Evolutionary conservation across 1,140 invertebrate species (phyloP), one percentile per base, ranked within the genome.

Genomic region (Steinernema feltiae): DNA sequence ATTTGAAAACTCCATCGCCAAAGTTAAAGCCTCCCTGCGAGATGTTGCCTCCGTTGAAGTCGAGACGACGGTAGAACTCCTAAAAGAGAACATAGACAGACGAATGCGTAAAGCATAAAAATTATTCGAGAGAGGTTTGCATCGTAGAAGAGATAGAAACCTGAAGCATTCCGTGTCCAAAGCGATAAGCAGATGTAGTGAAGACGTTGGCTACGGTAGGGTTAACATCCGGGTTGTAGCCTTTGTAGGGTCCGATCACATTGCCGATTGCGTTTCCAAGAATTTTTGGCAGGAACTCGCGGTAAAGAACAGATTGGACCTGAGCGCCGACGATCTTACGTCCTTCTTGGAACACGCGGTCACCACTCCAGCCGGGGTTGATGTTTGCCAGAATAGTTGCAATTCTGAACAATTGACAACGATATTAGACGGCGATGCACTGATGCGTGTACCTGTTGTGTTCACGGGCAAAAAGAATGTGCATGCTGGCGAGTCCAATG

Each of bases 191-290:
- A 41, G 91, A 90, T 1, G 90, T 88, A 0, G 90, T 88, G 84
- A 91, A 91, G 30, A 88, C 90, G 84, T 91, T 91, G n/a, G 88
- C 89, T 29, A 90, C 88, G 24, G 87, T 89, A 18, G 90, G 87
- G 83, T 91, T 30, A 7, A 79, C 76, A n/a, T 87, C 78, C 3
- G 84, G 79, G 80, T 91, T 88, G 81, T 91, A 92, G 2, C 88
- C 84, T 24, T 86, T 84, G 76, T 90, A 90, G 71, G 87, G 86
- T 0, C 89, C 89, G 18, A 80, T 77, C 30, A 89, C 88, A 15
- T 82, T 79, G 27, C 71, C 74, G 27, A 83, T 71, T 29, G 78
- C 53, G 30, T 69, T 72, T 32, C 82, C 86, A 30, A 86, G 79
- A 27, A 86, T 72, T 29, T 85, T 83, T 15, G 85, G 83, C 30